Evolutionary conservation across 2,113 vertebrate species (phyloP), one percentile per base, ranked within the genome.

Genomic region (Chloropsis cyanopogon): DNA sequence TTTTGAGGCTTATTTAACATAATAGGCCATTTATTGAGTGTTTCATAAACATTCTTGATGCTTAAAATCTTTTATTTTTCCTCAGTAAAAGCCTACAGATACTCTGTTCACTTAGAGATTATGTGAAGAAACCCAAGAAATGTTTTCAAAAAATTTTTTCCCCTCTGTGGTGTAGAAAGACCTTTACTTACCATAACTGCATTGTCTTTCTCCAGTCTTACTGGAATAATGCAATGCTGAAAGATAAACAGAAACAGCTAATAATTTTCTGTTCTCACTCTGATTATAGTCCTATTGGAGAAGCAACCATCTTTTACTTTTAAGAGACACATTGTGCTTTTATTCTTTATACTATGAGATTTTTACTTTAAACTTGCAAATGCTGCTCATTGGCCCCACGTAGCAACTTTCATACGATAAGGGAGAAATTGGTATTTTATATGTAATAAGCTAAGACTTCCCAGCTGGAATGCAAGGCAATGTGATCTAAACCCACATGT

Each of bases 141-240:
- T 22, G 63, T 94, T 57, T 88, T 79, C 50, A 96, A 86, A 20
- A 63, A 69, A 31, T 75, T 42, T 86, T 78, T 78, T 7, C 14
- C 47, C 13, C 9, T 69, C 31, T 24, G 6, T 42, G 9, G 6
- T 70, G 66, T 66, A 78, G 42, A 94, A 82, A 86, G 23, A 49
- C 15, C 17, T 83, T 65, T 61, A 97, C 98, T 98, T 88, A 98
- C 98, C 98, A 68, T 98, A 53, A 88, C 47, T 96, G 77, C 98
- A 98, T 7, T 22, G 94, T 16, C 66, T 93, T 93, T 95, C 96
- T 92, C 93, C 90, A 92, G 64, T 89, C 83, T 92, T 85, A 60
- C 52, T 95, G 52, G 88, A 80, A 93, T 84, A 93, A 85, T 11
- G 90, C 54, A 92, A 68, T 50, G 65, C 90, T 93, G 88, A 73